These are phyloP conservation scores for Orthosia incerta DNA, from an alignment of 2,888 invertebrate genomes.

Conservation along the genomic window DNA sequence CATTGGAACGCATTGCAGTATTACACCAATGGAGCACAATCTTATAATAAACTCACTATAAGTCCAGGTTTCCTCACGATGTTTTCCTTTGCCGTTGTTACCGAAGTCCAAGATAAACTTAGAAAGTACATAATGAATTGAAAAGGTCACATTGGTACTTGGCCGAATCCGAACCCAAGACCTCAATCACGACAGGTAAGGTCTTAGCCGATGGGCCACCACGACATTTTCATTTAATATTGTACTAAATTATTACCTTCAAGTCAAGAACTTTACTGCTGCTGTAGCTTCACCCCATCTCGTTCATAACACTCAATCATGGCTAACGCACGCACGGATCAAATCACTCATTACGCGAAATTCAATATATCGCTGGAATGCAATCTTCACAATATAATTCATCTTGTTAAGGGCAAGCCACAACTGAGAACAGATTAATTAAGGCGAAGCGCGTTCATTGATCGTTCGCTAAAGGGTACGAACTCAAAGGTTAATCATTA, in stretches of 20 bases:
- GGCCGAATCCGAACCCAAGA: too few relatives aligned
- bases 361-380: slow-evolving; percentile 54
- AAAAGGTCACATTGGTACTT: too few relatives aligned
- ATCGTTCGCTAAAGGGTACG: slow-evolving; percentile 72
- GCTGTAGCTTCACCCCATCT: neutral
- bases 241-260: neutral
- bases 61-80: too few relatives aligned
- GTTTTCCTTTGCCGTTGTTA: too few relatives aligned
- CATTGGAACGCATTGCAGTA: too few relatives aligned
- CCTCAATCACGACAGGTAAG: too few relatives aligned
- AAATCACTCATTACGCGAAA: slow-evolving; percentile 55
- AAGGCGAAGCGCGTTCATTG: slow-evolving; percentile 74
- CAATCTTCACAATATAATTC: slow-evolving; percentile 59
- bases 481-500: slow-evolving; percentile 73
- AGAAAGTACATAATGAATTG: too few relatives aligned
- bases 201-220: too few relatives aligned
- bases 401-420: slow-evolving; percentile 58
- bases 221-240: too few relatives aligned
- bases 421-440: slow-evolving; percentile 67
- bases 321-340: slow-evolving; percentile 31
- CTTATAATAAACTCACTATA: too few relatives aligned
- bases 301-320: slow-evolving; percentile 41
- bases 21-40: too few relatives aligned
- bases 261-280: neutral
- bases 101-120: too few relatives aligned